phyloP scores from a whole-genome alignment of 2,888 invertebrate species.

The Hoplodrina ambigua region DNA sequence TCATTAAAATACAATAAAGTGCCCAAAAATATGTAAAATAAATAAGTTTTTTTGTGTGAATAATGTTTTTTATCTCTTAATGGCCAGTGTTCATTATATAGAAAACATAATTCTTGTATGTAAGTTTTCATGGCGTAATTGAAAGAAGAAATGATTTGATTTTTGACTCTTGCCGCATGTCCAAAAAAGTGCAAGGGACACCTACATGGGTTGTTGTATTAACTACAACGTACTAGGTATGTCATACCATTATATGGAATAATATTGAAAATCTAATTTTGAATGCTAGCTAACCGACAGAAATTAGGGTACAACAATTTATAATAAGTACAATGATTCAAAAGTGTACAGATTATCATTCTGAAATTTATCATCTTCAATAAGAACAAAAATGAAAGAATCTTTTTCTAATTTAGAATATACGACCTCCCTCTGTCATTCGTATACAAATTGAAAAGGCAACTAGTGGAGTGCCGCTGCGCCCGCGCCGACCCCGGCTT shows the following conservation, averaged over 20 bases:
- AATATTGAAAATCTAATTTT: background rate
- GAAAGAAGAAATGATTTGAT: no score
- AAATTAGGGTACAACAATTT: background rate
- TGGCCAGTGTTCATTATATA: no score
- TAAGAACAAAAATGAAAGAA: background rate
- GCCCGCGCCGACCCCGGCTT: constrained; percentile 56
- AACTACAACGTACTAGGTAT: no score
- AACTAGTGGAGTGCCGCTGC: constrained; percentile 57
- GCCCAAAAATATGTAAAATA: no score
- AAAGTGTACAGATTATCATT: background rate
- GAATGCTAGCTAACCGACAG: background rate
- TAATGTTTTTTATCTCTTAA: no score
- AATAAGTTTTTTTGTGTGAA: no score
- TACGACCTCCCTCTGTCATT: constrained; percentile 25
- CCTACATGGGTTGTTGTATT: background rate
- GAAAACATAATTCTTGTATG: no score
- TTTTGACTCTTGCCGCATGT: no score
- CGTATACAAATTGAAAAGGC: constrained; percentile 59
- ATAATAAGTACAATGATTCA: no score
- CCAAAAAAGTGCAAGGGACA: background rate
- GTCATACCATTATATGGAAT: background rate
- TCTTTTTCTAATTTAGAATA: constrained; percentile 36
- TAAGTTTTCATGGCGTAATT: no score
- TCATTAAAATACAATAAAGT: no score
- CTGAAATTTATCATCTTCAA: no score